These are phyloP conservation scores for Heliconius charithonia DNA, from an alignment of 2,888 invertebrate species.

Conservation along the genomic window DNA sequence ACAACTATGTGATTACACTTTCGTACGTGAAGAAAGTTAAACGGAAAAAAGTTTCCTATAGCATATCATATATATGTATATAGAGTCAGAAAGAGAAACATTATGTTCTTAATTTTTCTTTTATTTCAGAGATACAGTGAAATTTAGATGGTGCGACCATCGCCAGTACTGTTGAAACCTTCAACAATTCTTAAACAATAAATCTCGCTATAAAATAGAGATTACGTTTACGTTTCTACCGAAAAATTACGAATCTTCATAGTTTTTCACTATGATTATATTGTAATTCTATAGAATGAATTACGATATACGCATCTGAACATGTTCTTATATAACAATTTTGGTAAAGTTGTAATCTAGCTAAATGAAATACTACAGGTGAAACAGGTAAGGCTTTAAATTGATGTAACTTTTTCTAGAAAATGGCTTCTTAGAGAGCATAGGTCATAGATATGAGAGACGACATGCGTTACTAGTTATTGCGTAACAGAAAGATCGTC, in stretches of 20 bases:
- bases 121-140: background rate
- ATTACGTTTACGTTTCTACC: background rate
- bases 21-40: no score
- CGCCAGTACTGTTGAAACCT: background rate
- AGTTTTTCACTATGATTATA: background rate
- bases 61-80: no score
- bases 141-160: background rate
- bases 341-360: background rate
- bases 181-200: background rate
- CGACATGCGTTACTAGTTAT: conserved; percentile 48
- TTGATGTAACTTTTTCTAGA: conserved; percentile 40
- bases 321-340: conserved; percentile 35
- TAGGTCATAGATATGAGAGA: conserved; percentile 40
- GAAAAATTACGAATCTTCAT: background rate
- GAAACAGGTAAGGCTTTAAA: conserved; percentile 30
- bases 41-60: no score
- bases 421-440: conserved; percentile 40
- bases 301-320: background rate
- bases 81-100: background rate
- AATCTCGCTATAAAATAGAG: background rate
- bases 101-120: background rate
- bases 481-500: conserved; percentile 47
- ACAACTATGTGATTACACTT: no score
- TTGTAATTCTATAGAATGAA: background rate
- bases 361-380: conserved; percentile 32